phyloP scores from a whole-genome alignment of 2,113 vertebrate species.

The Motacilla alba region DNA sequence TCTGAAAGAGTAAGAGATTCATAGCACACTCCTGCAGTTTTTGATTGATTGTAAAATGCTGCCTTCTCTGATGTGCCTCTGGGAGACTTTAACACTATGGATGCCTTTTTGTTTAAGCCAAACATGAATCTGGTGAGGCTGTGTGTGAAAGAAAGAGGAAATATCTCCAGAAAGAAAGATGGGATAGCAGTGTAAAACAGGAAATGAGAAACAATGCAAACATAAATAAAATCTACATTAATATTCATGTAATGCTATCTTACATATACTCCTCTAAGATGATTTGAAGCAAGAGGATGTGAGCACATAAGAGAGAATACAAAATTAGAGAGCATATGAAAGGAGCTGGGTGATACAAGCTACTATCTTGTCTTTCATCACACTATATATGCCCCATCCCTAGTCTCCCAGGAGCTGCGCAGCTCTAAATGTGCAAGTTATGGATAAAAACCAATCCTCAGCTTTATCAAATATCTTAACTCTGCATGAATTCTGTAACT shows the following conservation, averaged over 20 bases:
- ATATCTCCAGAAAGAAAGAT: not conserved
- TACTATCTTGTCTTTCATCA: not conserved
- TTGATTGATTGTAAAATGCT: not conserved
- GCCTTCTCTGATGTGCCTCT: not conserved
- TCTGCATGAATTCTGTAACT: not conserved
- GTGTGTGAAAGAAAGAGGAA: not conserved
- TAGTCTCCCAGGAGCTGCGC: not conserved
- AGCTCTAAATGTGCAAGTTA: not conserved
- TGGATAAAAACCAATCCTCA: not conserved
- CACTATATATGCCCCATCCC: fast-evolving
- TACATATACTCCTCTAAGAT: not conserved
- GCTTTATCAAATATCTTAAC: not conserved
- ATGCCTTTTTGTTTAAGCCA: not conserved
- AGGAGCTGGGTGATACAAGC: not conserved
- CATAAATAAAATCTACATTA: not conserved
- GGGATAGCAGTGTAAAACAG: not conserved
- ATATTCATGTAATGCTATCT: not conserved
- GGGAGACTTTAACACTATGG: not conserved
- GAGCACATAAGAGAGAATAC: not conserved
- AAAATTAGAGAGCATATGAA: not conserved
- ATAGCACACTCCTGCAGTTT: not conserved
- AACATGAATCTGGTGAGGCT: not conserved
- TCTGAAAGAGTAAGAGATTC: not conserved
- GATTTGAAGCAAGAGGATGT: not conserved
- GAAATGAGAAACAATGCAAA: not conserved